A percentile compares a stretch with the other conserved stretches of the same genome.
Conservation (phyloP, 2,888 invertebrate species). For the Sminthurides aquaticus region DNA sequence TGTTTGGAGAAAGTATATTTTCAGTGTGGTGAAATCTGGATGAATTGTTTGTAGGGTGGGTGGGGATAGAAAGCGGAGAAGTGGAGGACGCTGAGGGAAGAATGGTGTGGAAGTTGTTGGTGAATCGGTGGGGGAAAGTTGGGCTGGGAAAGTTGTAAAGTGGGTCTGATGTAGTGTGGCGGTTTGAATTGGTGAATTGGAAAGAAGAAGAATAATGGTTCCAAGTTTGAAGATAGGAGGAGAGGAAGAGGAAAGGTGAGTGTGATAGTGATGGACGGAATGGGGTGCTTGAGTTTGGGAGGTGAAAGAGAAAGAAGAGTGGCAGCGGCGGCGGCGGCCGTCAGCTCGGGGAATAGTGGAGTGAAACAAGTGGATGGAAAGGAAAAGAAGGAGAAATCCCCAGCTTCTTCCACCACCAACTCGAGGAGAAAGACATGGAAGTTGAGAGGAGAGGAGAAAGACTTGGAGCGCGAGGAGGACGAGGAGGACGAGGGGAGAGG, state of each 20-base stretch:
- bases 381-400: not conserved
- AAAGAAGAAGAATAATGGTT: not conserved
- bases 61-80: not conserved
- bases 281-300: not conserved
- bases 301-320: not conserved
- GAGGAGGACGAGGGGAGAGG: slow-evolving; percentile 7
- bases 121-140: not conserved
- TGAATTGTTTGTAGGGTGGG: not conserved
- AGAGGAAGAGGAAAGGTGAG: not conserved
- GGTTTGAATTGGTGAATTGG: not conserved
- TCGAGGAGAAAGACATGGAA: slow-evolving; percentile 9
- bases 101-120: not conserved
- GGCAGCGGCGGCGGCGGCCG: too few species aligned
- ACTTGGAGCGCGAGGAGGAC: slow-evolving; percentile 1
- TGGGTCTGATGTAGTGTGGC: not conserved
- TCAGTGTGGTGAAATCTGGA: not conserved
- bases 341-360: slow-evolving; percentile 11
- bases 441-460: slow-evolving; percentile 6
- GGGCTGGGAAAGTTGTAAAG: not conserved
- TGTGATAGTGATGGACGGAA: not conserved
- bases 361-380: slow-evolving; percentile 10
- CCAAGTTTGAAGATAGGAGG: not conserved
- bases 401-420: not conserved
- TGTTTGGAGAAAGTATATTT: not conserved
- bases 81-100: not conserved